phyloP scores from a whole-genome alignment of 2,797 vertebrate species.

The Naso thynnoides region DNA sequence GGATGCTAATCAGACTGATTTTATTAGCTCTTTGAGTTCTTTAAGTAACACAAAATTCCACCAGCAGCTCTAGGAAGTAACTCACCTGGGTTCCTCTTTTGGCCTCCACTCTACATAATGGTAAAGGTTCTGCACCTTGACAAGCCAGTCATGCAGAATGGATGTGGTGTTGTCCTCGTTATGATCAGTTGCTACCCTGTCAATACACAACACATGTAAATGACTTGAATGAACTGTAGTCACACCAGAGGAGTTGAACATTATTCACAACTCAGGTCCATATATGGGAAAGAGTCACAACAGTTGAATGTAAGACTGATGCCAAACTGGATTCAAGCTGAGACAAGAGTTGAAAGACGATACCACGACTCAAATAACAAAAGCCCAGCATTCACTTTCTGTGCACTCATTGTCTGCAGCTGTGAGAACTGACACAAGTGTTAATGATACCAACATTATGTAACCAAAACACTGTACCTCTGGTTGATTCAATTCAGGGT shows the following conservation, averaged over 20 bases:
- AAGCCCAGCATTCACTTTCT: slow-evolving; percentile 43
- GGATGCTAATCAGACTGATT: slow-evolving; percentile 6
- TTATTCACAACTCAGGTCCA: slow-evolving; percentile 5
- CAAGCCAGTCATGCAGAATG: slow-evolving; percentile 91
- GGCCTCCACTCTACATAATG: slow-evolving; percentile 95
- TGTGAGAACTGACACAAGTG: slow-evolving; percentile 51
- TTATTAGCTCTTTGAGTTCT: not conserved
- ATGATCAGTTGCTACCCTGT: slow-evolving; percentile 94
- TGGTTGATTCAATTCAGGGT: not conserved
- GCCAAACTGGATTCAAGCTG: slow-evolving; percentile 30
- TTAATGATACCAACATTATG: slow-evolving; percentile 41
- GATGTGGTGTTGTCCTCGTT: slow-evolving; percentile 92
- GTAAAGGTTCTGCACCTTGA: slow-evolving; percentile 89
- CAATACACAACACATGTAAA: slow-evolving; percentile 30
- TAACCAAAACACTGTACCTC: slow-evolving; percentile 4
- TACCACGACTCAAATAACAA: slow-evolving; percentile 60
- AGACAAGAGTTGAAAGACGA: slow-evolving; percentile 52
- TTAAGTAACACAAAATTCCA: not conserved
- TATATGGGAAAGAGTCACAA: not conserved
- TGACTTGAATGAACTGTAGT: slow-evolving; percentile 5
- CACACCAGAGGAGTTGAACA: not conserved
- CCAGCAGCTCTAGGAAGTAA: not conserved
- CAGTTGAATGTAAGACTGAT: not conserved
- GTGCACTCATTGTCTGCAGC: slow-evolving; percentile 50
- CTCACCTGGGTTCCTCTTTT: slow-evolving; percentile 88